phyloP scores from a whole-genome alignment of 2,888 invertebrate genomes.

The Cryptosula pallasiana region DNA sequence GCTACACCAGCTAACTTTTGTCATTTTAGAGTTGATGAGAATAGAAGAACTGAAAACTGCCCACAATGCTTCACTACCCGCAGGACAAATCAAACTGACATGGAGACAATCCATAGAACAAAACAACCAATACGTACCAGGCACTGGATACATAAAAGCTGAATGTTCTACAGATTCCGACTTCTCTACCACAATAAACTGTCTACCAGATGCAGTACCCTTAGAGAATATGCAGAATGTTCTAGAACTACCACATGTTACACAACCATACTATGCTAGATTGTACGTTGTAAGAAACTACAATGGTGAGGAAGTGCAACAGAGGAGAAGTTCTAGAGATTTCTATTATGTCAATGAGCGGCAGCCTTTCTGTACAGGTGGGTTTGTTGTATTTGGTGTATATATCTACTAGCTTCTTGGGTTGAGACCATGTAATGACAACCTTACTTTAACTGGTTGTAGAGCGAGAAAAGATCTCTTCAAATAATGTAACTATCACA shows the following conservation, averaged over 20 bases:
- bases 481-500: too few species aligned
- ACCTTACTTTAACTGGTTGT: too few species aligned
- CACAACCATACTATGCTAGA: constrained; percentile 12
- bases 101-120: not conserved
- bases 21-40: too few species aligned
- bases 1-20: too few species aligned
- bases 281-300: not conserved
- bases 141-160: not conserved
- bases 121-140: not conserved
- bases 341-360: not conserved
- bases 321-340: too few species aligned
- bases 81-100: not conserved
- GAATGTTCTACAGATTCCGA: not conserved
- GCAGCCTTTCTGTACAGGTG: not conserved
- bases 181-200: not conserved
- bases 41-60: not conserved
- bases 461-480: too few species aligned
- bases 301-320: not conserved
- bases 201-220: not conserved
- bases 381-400: too few species aligned
- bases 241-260: not conserved
- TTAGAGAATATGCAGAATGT: not conserved
- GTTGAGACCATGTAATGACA: too few species aligned
- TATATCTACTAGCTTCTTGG: too few species aligned
- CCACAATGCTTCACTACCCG: not conserved